These are phyloP conservation scores for Brachionus rubens DNA, from an alignment of 1,140 invertebrate species.

Conservation along the genomic window DNA sequence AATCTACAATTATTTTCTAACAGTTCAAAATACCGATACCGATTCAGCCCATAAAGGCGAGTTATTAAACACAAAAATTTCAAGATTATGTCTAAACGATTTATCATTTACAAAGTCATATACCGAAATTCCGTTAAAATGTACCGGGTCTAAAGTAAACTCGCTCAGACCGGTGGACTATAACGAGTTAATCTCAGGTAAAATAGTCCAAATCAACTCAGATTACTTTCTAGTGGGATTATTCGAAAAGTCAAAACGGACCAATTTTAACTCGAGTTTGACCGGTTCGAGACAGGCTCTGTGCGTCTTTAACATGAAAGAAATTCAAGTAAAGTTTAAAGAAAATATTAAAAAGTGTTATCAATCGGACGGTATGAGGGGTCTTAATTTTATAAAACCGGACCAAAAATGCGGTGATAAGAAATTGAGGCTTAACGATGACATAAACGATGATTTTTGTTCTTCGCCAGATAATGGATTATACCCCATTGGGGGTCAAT, in stretches of 20 bases:
- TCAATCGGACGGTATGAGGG: conserved; percentile 19
- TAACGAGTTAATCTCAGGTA: not conserved
- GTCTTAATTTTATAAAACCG: conserved; percentile 42
- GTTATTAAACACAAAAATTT: not conserved
- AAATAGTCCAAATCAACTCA: not conserved
- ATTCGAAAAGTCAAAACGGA: not conserved
- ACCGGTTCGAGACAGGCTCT: not conserved
- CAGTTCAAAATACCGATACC: conserved; percentile 22
- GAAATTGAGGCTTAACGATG: not conserved
- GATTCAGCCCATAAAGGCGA: not conserved
- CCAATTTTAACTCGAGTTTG: not conserved
- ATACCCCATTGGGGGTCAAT: conserved; percentile 15
- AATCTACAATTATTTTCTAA: conserved; percentile 30
- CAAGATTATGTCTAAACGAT: conserved; percentile 28
- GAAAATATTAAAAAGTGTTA: conserved; percentile 37
- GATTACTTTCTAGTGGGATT: not conserved
- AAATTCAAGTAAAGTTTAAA: not conserved
- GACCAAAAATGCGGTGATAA: not conserved
- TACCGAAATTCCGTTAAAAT: conserved; percentile 25
- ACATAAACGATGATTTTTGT: conserved; percentile 38
- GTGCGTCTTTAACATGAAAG: not conserved
- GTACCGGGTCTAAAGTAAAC: not conserved
- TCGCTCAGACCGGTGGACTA: not conserved
- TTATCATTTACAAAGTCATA: conserved; percentile 29
- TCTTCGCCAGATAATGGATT: conserved; percentile 27